Conservation (phyloP, 2,797 vertebrate species). For the Silurus aristotelis region DNA sequence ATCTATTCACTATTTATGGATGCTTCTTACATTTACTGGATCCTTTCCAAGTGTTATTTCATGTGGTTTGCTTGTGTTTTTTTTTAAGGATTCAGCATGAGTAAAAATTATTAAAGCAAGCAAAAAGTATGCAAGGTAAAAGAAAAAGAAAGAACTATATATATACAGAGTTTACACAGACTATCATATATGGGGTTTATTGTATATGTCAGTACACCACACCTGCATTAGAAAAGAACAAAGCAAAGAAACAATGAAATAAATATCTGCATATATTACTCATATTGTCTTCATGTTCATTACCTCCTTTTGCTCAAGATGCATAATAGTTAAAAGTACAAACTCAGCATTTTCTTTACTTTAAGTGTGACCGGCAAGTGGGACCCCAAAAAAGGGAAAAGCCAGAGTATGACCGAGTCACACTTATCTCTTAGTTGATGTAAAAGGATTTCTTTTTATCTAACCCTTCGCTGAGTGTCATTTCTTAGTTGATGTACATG, state of each 20-base stretch:
- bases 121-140: background rate
- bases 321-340: background rate
- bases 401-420: background rate
- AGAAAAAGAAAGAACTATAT: background rate
- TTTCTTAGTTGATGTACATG: background rate
- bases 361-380: background rate
- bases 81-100: background rate
- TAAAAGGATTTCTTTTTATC: background rate
- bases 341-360: background rate
- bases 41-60: conserved; percentile 19
- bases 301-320: background rate
- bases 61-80: background rate
- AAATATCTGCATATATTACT: background rate
- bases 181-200: background rate
- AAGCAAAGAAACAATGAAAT: background rate
- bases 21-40: background rate
- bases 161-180: too few species aligned
- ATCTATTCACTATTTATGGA: background rate
- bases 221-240: background rate
- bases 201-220: background rate
- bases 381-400: background rate
- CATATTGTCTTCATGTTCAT: background rate
- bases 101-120: background rate
- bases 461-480: background rate
- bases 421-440: background rate